Base-by-base conservation (phyloP, 2,113 vertebrate genomes). In the Centropus bengalensis region DNA sequence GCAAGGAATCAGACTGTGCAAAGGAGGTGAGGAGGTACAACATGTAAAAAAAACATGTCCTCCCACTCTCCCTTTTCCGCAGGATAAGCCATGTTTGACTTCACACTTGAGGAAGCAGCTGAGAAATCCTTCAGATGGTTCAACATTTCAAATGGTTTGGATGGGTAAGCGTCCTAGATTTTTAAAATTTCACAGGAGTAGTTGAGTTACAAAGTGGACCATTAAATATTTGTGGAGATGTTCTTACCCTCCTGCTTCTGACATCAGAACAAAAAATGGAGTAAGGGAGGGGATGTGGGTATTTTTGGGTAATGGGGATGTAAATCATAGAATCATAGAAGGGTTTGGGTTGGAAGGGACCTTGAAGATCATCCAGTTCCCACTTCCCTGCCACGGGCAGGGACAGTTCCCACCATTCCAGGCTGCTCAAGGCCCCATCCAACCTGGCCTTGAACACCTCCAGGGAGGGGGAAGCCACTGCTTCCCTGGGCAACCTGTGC, bases 41-140 rank as follows among this genome's bases (percentile, higher is more conserved):
- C 92, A 94, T 82, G 86, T 76, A 68, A 96, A 90, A 96, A 96
- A 96, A 96, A 96, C 92, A 95, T 92, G 94, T 97, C 94, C 95
- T 94, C 95, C 95, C 96, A 96, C 96, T 94, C 94, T 93, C 69
- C 69, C 77, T 93, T 33, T 92, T 54, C 81, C 5, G 2, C 86
- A 91, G 90, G 86, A 92, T 94, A 64, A 84, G 93, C 22, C 12
- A 86, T 89, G 91, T 95, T 96, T 96, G 96, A 84, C 92, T 96
- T 96, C 56, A 64, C 94, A 92, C 95, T 93, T 20, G 6, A 87
- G 83, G 86, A 76, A 89, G 91, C 77, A 93, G 93, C 95, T 91
- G 95, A 96, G 94, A 96, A 96, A 95, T 79, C 82, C 94, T 87
- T 97, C 94, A 92, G 94, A 91, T 92, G 93, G 87, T 79, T 94